These are phyloP conservation scores for Agrochola lota DNA, from an alignment of 2,888 invertebrate species.

Conservation along the genomic window DNA sequence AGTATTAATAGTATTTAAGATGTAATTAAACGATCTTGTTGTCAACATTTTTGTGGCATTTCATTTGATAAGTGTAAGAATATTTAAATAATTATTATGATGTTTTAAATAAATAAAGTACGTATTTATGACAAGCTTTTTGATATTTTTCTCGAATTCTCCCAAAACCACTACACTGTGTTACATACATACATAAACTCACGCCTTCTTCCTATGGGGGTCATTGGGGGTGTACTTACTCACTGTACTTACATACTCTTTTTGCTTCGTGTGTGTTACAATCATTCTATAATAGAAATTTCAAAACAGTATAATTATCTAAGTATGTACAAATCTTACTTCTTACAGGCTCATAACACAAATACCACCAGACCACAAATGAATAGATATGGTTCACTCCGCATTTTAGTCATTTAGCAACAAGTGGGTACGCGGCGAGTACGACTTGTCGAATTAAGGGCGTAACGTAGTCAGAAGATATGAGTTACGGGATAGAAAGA, in stretches of 20 bases:
- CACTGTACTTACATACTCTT: not conserved
- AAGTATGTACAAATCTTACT: too few relatives aligned
- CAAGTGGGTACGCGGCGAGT: too few relatives aligned
- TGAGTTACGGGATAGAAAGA: too few relatives aligned
- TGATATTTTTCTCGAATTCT: slow-evolving; percentile 66
- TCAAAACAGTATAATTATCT: too few relatives aligned
- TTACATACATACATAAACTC: not conserved
- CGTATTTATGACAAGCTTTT: slow-evolving; percentile 87
- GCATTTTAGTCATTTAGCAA: too few relatives aligned
- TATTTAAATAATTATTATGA: slow-evolving; percentile 83
- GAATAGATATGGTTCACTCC: too few relatives aligned
- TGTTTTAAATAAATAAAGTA: slow-evolving; percentile 88
- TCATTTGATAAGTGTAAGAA: slow-evolving; percentile 83
- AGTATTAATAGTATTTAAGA: slow-evolving; percentile 85
- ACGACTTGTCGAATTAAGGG: too few relatives aligned
- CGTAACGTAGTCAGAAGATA: too few relatives aligned
- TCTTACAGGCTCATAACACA: too few relatives aligned
- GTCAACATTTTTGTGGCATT: slow-evolving; percentile 87
- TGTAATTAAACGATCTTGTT: slow-evolving; percentile 84
- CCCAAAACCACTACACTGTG: not conserved
- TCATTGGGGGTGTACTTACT: too few relatives aligned
- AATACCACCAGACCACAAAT: too few relatives aligned
- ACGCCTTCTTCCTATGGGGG: not conserved
- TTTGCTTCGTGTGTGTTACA: not conserved
- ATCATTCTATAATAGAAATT: not conserved